These are phyloP conservation scores for Cotesia vestalis DNA, from an alignment of 1,140 invertebrate species.

Conservation along the genomic window DNA sequence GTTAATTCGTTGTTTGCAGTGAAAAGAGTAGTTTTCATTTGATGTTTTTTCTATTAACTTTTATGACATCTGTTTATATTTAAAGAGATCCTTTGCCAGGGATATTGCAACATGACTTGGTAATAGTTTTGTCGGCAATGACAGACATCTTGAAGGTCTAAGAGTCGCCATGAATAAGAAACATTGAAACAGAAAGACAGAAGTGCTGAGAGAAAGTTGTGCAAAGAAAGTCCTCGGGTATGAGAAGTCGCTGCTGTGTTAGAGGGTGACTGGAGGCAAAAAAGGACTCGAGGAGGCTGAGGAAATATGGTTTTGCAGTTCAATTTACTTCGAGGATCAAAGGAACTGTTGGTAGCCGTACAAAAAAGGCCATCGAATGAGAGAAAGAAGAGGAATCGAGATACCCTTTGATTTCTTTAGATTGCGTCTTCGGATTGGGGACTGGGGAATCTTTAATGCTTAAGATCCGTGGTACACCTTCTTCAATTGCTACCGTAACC, in stretches of 20 bases:
- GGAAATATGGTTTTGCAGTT: conserved; percentile 33
- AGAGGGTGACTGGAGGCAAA: not conserved
- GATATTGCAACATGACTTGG: conserved; percentile 5
- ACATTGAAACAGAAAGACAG: not conserved
- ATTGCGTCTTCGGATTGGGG: no score
- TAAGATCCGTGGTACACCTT: no score
- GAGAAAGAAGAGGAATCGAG: not conserved
- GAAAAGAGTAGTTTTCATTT: not conserved
- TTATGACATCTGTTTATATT: no score
- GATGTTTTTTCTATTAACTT: not conserved
- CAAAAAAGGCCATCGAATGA: conserved; percentile 7
- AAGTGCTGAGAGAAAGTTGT: not conserved
- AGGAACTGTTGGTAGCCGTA: conserved; percentile 15
- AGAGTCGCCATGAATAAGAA: no score
- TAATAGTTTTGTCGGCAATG: conserved; percentile 14
- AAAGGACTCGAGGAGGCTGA: no score
- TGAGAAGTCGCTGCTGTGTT: not conserved
- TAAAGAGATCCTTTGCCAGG: no score
- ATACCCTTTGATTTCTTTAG: no score
- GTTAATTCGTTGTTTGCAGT: no score
- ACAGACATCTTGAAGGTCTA: not conserved
- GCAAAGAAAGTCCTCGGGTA: not conserved
- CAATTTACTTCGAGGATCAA: conserved; percentile 33
- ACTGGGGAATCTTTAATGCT: no score
- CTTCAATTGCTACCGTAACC: no score